Evolutionary conservation across 2,797 vertebrate genomes (phyloP), one percentile per base, ranked within the genome.

Genomic region (Chiroxiphia lanceolata): DNA sequence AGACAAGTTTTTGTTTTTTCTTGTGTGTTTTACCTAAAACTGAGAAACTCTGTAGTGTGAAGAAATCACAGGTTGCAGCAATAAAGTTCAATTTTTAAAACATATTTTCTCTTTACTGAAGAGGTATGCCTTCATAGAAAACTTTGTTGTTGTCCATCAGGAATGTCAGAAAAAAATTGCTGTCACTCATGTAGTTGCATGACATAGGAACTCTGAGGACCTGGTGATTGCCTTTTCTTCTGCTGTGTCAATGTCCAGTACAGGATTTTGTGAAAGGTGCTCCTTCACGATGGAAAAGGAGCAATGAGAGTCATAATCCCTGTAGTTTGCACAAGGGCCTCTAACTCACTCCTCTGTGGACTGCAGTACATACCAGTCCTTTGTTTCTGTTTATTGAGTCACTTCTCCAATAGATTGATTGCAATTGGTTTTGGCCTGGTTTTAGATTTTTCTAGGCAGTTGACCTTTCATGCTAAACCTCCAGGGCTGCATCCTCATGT

Each of bases 181-280:
- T 96, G 93, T 96, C 90, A 94, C 18, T 97, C 95, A 85, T 93
- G 93, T 89, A 85, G 20, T 47, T 87, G 10, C 60, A 9, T 82
- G 71, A 83, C 44, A 5, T 15, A 45, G 40, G 38, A 63, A 27
- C 68, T 53, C 34, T 67, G 50, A 59, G 42, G 27, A 79, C 27
- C 22, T 29, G 27, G 27, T 26, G 47, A 5, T 68, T 7, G 3
- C 16, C 29, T 77, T 77, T 87, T 71, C 31, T 75, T 83, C 50
- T 95, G 27, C 50, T 87, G 15, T 57, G 48, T 34, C 36, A 8
- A 0, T 80, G 68, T 18, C 59, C 61, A 42, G 3, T 33, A 31
- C 34, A 77, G n/a, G 29, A 5, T 69, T 88, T 93, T 61, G 48
- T 86, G 54, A 17, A 84, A 78, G 56, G 31, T 70, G 19, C 40